Base-by-base conservation (phyloP, 2,797 vertebrate species). In the Pipistrellus pygmaeus region DNA sequence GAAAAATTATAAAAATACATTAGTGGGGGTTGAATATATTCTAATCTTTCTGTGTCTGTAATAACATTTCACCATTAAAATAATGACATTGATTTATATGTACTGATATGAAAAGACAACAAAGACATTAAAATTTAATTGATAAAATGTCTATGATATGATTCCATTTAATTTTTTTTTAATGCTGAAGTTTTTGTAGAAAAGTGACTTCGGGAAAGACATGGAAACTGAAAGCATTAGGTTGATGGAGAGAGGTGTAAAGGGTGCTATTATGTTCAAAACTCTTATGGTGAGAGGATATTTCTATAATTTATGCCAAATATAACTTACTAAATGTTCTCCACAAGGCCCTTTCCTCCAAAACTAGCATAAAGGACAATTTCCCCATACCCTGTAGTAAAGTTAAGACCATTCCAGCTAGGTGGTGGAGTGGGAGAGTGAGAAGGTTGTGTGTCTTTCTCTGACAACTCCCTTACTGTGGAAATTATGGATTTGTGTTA, bases 191-290 rank as follows among this genome's bases (percentile, higher is more conserved):
- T 35, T 86, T 86, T 86, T 81, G 41, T 76, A 60, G 38, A 38
- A 84, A 94, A 73, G 83, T 66, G 15, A 77, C 53, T 90, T 85
- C 53, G 77, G 12, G 64, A 85, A 88, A 76, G 27, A 23, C 75
- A 23, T 57, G 27, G 18, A 46, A 72, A 7, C 15, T 32, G 77
- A 68, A 84, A 85, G 32, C 48, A 72, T 41, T 69, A 53, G 60
- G 44, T 64, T n/a, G 12, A 44, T 87, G 27, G 10, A 7, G 18
- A 41, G 27, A 60, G 18, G 20, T 41, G 18, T 84, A 25, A 62
- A 86, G 25, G 32, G 18, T 38, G n/a, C 9, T 13, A 9, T 75
- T 7, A 23, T 69, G 23, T 85, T 91, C 32, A 75, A 75, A 72
- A 69, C 35, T 32, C 55, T 84, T 14, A 75, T 30, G 35, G 27